Base-by-base conservation (phyloP, 2,797 vertebrate genomes). In the Acipenser oxyrinchus region DNA sequence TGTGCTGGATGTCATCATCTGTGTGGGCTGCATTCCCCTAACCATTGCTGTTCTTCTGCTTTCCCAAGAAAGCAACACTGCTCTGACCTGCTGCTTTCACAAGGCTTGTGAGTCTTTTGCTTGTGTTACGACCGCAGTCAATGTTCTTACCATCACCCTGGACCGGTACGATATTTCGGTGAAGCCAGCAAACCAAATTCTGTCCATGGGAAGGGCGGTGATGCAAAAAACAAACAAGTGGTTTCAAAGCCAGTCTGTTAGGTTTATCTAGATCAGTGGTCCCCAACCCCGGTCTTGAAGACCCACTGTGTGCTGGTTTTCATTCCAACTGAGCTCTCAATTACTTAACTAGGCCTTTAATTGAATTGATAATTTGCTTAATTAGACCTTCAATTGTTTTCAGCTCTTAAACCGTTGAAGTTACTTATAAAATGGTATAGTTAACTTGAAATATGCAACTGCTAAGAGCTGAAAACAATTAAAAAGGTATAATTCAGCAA, bases 151-250 rank as follows among this genome's bases (percentile, higher is more conserved):
- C 65, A 97, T 99, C 78, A 99, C 95, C 68, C 74, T 99, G 74
- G 96, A 99, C 82, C 91, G 97, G 70, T 99, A 99, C 0, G 97
- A 99, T 82, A 99, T 99, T 82, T 99, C 95, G 0, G 97, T 99
- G 70, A 95, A 97, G 82, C 97, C 97, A 60, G 96, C 96, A 70
- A 99, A 98, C 77, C 85, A 96, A 76, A 94, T 99, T 71, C 86
- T 99, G 80, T 99, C 96, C 62, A 95, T 97, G 93, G 93, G 95
- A 71, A 92, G 97, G 66, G 95, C 96, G 69, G 89, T 96, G 72
- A 82, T 93, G 52, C 73, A 1, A 18, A 18, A 18, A 18, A 18
- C 15, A 18, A 18, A 18, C 15, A 18, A 18, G 15, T 18, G 15
- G 15, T 18, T 18, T 18, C 15, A 18, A 18, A 18, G 15, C 15